Evolutionary conservation across 2,888 invertebrate species (phyloP).

Genomic region (Dicranocentrus wangi): DNA sequence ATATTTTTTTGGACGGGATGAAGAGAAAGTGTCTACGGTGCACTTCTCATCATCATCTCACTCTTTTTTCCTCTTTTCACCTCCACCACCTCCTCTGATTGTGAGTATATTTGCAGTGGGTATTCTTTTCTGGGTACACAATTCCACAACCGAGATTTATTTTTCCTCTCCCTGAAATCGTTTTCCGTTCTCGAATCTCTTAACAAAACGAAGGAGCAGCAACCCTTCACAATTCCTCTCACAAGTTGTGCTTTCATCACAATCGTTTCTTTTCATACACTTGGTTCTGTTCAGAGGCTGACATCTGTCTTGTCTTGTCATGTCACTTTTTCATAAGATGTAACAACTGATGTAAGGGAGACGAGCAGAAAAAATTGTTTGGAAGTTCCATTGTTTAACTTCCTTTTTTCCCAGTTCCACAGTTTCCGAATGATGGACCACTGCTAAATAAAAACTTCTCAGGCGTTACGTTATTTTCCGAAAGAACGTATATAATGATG

Average conservation of each 20-base stretch:
- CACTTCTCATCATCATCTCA: neutral
- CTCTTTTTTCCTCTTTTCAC: neutral
- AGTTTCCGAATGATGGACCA: neutral
- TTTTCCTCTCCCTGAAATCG: slow-evolving; percentile 2
- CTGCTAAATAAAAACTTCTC: neutral
- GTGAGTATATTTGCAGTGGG: no score
- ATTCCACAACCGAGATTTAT: neutral
- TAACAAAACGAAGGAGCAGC: neutral
- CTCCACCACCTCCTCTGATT: no score
- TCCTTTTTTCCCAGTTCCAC: neutral
- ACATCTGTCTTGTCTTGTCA: slow-evolving; percentile 26
- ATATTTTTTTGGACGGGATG: neutral
- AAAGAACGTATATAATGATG: neutral
- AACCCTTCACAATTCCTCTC: neutral
- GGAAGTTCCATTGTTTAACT: neutral
- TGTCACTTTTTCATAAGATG: slow-evolving; percentile 15
- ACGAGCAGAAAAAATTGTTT: neutral
- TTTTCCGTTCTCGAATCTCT: neutral
- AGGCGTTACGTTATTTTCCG: neutral
- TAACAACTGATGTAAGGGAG: slow-evolving; percentile 2
- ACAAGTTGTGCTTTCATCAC: neutral
- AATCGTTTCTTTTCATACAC: neutral
- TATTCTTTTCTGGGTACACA: neutral
- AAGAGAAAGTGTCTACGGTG: slow-evolving; percentile 4
- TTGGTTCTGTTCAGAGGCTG: slow-evolving; percentile 13